These are phyloP conservation scores for Cynaeus angustus DNA, from an alignment of 2,888 invertebrate genomes.

Conservation along the genomic window DNA sequence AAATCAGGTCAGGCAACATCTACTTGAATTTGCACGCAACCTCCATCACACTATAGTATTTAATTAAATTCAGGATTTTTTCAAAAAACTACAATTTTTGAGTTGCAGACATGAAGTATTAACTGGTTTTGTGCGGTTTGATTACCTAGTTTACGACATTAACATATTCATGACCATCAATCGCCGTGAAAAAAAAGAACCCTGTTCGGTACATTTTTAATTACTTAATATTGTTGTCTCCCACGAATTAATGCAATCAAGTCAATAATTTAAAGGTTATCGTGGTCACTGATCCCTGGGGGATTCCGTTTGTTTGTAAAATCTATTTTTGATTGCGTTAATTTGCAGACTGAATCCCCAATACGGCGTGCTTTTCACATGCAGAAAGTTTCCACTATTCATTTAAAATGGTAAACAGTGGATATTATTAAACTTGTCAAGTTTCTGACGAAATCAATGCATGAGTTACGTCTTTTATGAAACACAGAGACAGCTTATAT, in stretches of 20 bases:
- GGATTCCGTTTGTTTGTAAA: slow-evolving; percentile 3
- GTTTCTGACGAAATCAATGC: slow-evolving; percentile 37
- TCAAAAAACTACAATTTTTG: too few species aligned
- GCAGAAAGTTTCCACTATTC: slow-evolving; percentile 34
- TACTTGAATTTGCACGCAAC: not conserved
- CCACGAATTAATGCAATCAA: not conserved
- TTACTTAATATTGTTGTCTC: not conserved
- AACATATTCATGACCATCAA: slow-evolving; percentile 6
- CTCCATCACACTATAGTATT: not conserved
- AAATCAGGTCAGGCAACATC: slow-evolving; percentile 9
- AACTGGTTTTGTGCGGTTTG: slow-evolving; percentile 31
- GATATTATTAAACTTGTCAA: not conserved
- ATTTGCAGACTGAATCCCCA: slow-evolving; percentile 19
- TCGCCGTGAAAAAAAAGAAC: not conserved
- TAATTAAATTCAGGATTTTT: too few species aligned
- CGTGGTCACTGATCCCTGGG: slow-evolving; percentile 5
- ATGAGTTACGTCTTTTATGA: slow-evolving; percentile 25
- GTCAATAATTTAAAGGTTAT: slow-evolving; percentile 14
- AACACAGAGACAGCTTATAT: not conserved
- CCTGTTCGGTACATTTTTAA: not conserved
- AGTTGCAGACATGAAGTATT: not conserved
- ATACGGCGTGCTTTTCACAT: slow-evolving; percentile 18
- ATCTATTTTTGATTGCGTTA: slow-evolving; percentile 13
- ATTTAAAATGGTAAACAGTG: slow-evolving; percentile 20
- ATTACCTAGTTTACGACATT: slow-evolving; percentile 31